These are phyloP conservation scores for Paracentrotus lividus DNA, from an alignment of 53 echinoderm and acorn worm species.

Conservation along the genomic window DNA sequence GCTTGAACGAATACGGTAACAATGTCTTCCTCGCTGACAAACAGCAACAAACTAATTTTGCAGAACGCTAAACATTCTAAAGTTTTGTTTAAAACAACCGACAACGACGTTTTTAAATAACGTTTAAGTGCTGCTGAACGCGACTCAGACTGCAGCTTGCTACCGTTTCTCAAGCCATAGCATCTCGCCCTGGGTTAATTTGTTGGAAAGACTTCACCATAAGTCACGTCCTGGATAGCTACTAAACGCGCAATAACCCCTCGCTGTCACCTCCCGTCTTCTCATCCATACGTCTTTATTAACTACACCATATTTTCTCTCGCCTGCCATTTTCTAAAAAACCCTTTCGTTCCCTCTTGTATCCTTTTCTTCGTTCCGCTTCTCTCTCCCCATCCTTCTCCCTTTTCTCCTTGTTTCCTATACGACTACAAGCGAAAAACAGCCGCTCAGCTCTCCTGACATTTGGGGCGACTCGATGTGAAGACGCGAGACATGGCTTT, in stretches of 20 bases:
- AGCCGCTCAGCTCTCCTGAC: slow-evolving; percentile 51
- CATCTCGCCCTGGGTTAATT: slow-evolving; percentile 60
- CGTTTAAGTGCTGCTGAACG: slow-evolving; percentile 18
- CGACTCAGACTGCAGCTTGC: not conserved
- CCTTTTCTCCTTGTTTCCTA: slow-evolving; percentile 25
- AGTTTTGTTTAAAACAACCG: not conserved
- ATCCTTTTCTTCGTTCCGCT: slow-evolving; percentile 26
- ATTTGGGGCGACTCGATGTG: slow-evolving; percentile 15
- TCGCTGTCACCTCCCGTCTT: slow-evolving; percentile 50
- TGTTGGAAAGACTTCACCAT: slow-evolving; percentile 64
- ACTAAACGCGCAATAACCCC: slow-evolving; percentile 61
- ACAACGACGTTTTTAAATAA: not conserved
- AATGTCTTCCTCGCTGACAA: not conserved
- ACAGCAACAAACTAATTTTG: not conserved
- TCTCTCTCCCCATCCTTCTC: not conserved
- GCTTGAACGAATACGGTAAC: slow-evolving; percentile 49
- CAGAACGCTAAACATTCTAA: not conserved
- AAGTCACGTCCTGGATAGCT: slow-evolving; percentile 56
- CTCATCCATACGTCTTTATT: slow-evolving; percentile 67
- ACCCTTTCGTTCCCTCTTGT: slow-evolving; percentile 40
- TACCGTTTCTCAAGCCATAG: slow-evolving; percentile 67
- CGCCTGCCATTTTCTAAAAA: slow-evolving; percentile 61
- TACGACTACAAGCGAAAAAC: not conserved
- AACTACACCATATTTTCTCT: slow-evolving; percentile 69
- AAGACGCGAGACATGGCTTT: slow-evolving; percentile 58